These are phyloP conservation scores for Apoda limacodes DNA, from an alignment of 2,888 invertebrate species.

Conservation along the genomic window DNA sequence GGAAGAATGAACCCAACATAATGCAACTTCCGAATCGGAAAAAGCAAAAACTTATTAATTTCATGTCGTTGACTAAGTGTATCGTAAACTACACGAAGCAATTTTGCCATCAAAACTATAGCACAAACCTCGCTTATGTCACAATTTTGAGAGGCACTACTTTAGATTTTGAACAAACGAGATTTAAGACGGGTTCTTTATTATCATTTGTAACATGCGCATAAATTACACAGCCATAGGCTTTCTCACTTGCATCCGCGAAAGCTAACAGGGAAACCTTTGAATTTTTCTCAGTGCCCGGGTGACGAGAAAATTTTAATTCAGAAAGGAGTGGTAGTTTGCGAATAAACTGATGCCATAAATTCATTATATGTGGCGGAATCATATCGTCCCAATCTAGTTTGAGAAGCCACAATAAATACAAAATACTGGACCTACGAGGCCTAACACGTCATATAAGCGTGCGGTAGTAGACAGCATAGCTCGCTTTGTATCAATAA, in stretches of 20 bases:
- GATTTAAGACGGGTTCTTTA: conserved; percentile 6
- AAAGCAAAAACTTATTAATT: conserved; percentile 8
- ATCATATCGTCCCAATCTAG: conserved; percentile 9
- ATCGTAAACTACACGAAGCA: conserved; percentile 7
- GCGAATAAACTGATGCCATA: conserved; percentile 5
- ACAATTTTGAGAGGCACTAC: conserved; percentile 9
- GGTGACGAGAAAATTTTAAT: conserved; percentile 5
- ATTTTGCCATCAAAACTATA: conserved; percentile 6
- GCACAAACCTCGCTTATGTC: conserved; percentile 7
- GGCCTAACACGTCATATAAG: conserved; percentile 10
- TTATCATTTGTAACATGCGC: conserved; percentile 7
- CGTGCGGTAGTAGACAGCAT: conserved; percentile 12
- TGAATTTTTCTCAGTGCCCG: conserved; percentile 7
- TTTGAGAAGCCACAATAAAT: conserved; percentile 8
- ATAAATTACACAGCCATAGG: too few relatives aligned
- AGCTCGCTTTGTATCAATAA: conserved; percentile 7
- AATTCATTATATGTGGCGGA: conserved; percentile 2
- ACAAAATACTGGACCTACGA: conserved; percentile 13
- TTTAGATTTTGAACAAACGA: conserved; percentile 11
- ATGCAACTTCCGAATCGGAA: conserved; percentile 13
- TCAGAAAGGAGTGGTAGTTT: conserved; percentile 8
- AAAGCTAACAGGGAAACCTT: too few relatives aligned
- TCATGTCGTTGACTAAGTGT: conserved; percentile 2
- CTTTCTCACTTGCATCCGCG: too few relatives aligned
- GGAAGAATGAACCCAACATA: conserved; percentile 11